phyloP scores from a whole-genome alignment of 2,797 vertebrate species.

The Pseudochromis fuscus region DNA sequence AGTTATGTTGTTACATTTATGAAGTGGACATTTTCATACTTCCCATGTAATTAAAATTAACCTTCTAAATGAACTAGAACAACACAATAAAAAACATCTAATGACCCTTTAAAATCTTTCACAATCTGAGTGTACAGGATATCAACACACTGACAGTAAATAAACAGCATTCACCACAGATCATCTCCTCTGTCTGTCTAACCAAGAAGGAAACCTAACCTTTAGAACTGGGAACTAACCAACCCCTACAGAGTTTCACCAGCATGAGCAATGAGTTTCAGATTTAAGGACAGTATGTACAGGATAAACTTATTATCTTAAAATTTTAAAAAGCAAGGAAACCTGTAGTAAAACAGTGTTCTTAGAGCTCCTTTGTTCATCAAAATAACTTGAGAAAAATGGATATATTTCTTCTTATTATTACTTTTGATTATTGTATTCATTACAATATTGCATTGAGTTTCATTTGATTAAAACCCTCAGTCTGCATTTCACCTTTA shows the following conservation, averaged over 20 bases:
- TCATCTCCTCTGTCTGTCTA: slow-evolving; percentile 2
- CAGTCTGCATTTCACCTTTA: neutral
- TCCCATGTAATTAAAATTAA: too few species aligned
- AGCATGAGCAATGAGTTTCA: neutral
- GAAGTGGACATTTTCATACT: neutral
- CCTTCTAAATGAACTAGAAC: neutral
- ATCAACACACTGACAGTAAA: neutral
- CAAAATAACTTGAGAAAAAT: neutral
- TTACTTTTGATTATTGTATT: neutral
- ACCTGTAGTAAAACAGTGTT: neutral
- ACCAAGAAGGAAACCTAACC: neutral
- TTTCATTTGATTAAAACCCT: neutral
- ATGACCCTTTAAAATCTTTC: neutral
- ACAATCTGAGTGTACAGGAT: neutral
- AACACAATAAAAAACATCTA: neutral
- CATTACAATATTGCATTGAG: neutral
- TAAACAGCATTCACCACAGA: neutral
- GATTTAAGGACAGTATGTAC: slow-evolving; percentile 1
- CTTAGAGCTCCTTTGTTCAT: neutral
- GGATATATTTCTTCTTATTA: too few species aligned
- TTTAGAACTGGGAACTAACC: neutral
- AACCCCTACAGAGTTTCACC: neutral
- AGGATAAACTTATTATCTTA: neutral
- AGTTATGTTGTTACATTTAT: neutral
- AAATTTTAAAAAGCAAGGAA: neutral